Base-by-base conservation (phyloP, 2,113 vertebrate genomes). In the Dicaeum eximium region DNA sequence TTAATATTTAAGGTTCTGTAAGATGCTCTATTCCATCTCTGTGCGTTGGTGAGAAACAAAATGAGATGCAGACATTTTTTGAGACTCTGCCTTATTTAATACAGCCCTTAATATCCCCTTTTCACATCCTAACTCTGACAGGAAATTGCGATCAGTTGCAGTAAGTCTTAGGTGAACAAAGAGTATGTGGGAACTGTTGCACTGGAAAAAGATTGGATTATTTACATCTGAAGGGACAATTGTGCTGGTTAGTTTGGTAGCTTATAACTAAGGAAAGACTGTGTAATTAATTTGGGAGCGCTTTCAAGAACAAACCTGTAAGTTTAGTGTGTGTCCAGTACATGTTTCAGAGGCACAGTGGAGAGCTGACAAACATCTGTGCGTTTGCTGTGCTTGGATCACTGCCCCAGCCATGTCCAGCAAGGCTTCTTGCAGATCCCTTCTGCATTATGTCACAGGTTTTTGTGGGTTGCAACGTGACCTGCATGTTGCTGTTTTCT, bases 381-480 rank as follows among this genome's bases (percentile, higher is more conserved):
- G 27, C 23, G 9, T 17, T 27, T 31, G 13, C 13, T 48, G 70
- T 5, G 19, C 28, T 11, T 71, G 27, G 73, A 25, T 88, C 45
- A 10, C 44, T 57, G 56, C 47, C 77, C 17, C 25, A 18, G 35
- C 15, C 37, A 21, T 13, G 51, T 24, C 71, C 33, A 5, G 48
- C 38, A 15, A 15, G 27, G 72, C 18, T 70, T 80, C 57, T 74
- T 54, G 53, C 86, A 62, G n/a, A 33, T 80, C 82, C 57, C 42
- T 69, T 69, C 57, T 37, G 51, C 70, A 8, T 35, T n/a, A 24
- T 48, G 13, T 57, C 56, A 42, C 1, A 0, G 69, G 13, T 48
- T 79, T 96, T 83, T 92, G 86, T 96, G 94, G 96, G 89, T 90
- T 90, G 81, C 89, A 81, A 38, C 18, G 6, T 94, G 92, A 94